Conservation (phyloP, 1,140 invertebrate genomes). For the Lordiphosa clarofinis region DNA sequence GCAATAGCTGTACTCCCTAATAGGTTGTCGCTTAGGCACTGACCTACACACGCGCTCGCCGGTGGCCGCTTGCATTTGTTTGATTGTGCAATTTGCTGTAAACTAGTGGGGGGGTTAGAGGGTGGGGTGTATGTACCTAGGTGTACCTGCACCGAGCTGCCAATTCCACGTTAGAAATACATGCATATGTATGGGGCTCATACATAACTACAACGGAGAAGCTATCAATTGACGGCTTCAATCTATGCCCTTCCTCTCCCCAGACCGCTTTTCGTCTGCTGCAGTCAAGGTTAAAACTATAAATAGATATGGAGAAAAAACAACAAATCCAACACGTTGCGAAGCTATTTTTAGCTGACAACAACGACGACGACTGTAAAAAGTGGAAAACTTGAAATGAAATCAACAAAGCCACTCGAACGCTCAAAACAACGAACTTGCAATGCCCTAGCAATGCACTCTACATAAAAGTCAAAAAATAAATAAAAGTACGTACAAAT, state of each 20-base stretch:
- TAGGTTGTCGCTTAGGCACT: constrained; percentile 8
- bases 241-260: neutral
- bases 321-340: constrained; percentile 27
- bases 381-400: constrained; percentile 33
- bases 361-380: constrained; percentile 18
- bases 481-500: too few relatives aligned
- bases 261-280: neutral
- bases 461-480: too few relatives aligned
- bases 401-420: constrained; percentile 12
- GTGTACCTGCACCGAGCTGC: constrained; percentile 13
- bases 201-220: constrained; percentile 10
- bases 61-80: constrained; percentile 2
- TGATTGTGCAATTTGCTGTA: constrained; percentile 19
- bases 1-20: too few relatives aligned
- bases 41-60: constrained; percentile 20
- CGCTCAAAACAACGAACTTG: constrained; percentile 14
- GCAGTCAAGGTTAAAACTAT: constrained; percentile 37
- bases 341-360: constrained; percentile 36
- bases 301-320: constrained; percentile 47
- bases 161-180: constrained; percentile 22
- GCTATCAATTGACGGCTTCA: neutral
- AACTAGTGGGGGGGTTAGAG: neutral
- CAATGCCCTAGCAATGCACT: neutral
- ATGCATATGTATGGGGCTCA: neutral
- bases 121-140: too few relatives aligned